These are phyloP conservation scores for Eumeta japonica DNA, from an alignment of 1,140 invertebrate species.

Conservation along the genomic window DNA sequence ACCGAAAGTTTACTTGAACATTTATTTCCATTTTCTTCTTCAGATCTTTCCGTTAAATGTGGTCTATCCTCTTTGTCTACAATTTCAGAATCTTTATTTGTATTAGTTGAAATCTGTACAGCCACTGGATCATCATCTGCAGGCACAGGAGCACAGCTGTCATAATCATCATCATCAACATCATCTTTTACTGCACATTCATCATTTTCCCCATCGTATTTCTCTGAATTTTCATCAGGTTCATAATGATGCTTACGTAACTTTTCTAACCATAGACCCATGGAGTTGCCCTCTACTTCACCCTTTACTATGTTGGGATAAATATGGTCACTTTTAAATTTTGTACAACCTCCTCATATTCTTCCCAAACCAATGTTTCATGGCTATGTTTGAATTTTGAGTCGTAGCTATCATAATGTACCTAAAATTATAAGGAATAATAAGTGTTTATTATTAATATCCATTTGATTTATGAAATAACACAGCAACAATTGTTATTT, in stretches of 20 bases:
- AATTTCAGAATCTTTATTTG: too few relatives aligned
- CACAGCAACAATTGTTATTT: too few relatives aligned
- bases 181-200: slow-evolving; percentile 20
- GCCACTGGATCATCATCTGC: too few relatives aligned
- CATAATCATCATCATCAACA: slow-evolving; percentile 19
- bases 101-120: too few relatives aligned
- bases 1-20: too few relatives aligned
- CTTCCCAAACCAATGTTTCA: slow-evolving; percentile 79
- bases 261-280: slow-evolving; percentile 74
- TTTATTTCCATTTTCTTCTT: too few relatives aligned
- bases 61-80: too few relatives aligned
- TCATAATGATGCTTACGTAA: slow-evolving; percentile 70
- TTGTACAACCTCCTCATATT: slow-evolving; percentile 69
- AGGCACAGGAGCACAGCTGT: too few relatives aligned
- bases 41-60: too few relatives aligned
- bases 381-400: slow-evolving; percentile 78
- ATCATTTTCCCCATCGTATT: slow-evolving; percentile 32
- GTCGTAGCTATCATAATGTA: slow-evolving; percentile 91
- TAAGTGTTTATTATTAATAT: too few relatives aligned
- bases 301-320: slow-evolving; percentile 76
- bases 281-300: slow-evolving; percentile 75
- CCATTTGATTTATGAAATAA: too few relatives aligned
- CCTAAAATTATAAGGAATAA: slow-evolving; percentile 48
- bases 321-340: slow-evolving; percentile 82
- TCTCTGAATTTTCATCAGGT: slow-evolving; percentile 46